Evolutionary conservation across 23 tunicate genomes (phyloP), one percentile per base, ranked within the genome.

Genomic region (Botrylloides violaceus): DNA sequence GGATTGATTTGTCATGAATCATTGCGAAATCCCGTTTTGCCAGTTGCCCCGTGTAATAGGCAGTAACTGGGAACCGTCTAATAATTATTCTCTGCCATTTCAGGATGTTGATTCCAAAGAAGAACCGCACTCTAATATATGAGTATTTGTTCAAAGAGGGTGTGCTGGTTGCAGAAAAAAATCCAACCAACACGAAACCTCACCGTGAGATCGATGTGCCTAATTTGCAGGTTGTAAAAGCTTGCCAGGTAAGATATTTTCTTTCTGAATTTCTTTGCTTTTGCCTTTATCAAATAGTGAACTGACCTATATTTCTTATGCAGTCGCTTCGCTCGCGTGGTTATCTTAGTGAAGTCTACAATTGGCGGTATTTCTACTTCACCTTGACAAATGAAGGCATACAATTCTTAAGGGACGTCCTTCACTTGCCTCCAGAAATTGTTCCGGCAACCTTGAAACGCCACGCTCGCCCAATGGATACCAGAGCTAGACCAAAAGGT

Each of bases 51-150:
- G n/a, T n/a, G n/a, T n/a, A n/a, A n/a, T n/a, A n/a, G n/a, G n/a
- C n/a, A n/a, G n/a, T n/a, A n/a, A n/a, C n/a, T n/a, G n/a, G n/a
- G n/a, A n/a, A n/a, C n/a, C n/a, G n/a, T n/a, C n/a, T n/a, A n/a
- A n/a, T n/a, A n/a, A n/a, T n/a, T n/a, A n/a, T n/a, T n/a, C n/a
- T n/a, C n/a, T n/a, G n/a, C n/a, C n/a, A 0, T 29, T 27, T 33
- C 85, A 83, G 60, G 27, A 93, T 93, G 98, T 86, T 93, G 80
- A 93, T 93, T 85, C 94, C 92, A 35, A 93, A 93, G 71, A 85
- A 93, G 78, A 39, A 84, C 58, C 83, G 98, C 3, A 80, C 71
- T 27, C 50, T 71, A 21, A 85, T 93, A 30, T 93, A 73, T 73
- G 94, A 85, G 39, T 77, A 80, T 62, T 82, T 93, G 21, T 93